Evolutionary conservation across 2,888 invertebrate genomes (phyloP), one percentile per base, ranked within the genome.

Genomic region (Quadroppia sp.): DNA sequence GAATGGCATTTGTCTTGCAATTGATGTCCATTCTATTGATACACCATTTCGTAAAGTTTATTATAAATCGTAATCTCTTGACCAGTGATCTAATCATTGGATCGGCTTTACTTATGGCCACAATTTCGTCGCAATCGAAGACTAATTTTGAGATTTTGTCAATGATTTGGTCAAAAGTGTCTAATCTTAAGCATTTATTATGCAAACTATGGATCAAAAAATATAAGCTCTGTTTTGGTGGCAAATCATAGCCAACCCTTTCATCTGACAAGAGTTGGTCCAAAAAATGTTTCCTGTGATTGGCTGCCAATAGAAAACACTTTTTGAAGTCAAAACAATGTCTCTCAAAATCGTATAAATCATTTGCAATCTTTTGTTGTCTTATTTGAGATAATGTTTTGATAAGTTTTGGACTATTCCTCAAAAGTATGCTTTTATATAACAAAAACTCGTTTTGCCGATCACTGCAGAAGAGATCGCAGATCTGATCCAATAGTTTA

Each of bases 1-100:
- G 64, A 76, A 73, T 67, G 72, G 75, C 23, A 75, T 77, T 71
- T 74, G 74, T 40, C 75, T 77, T 59, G 74, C 67, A 36, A 75
- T 75, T 23, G 72, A 20, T 76, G 75, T 48, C 76, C 73, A 25
- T 74, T 1, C 20, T 23, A 53, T 73, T 75, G 74, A 42, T 23
- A 69, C 73, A 73, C 73, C 73, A 73, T 53, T 73, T 50, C 23
- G 69, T 48, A 48, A 73, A 67, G 11, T 50, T 69, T 11, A 73
- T 40, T 17, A 73, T 69, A 73, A 73, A 73, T n/a, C 67, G 2
- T 30, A 73, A 36, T 45, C 69, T 73, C n/a, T 56, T 45, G 1
- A 73, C 69, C 28, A 73, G 17, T 28, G 32, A 32, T 20, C 9
- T 61, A 17, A 61, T 17, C 3, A 61, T 23, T 32, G 61, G 36